Percentiles rank a stretch among this genome's conserved stretches.
Evolutionary conservation across 2,888 invertebrate species (phyloP).

Genomic region (Punctoribates punctum): DNA sequence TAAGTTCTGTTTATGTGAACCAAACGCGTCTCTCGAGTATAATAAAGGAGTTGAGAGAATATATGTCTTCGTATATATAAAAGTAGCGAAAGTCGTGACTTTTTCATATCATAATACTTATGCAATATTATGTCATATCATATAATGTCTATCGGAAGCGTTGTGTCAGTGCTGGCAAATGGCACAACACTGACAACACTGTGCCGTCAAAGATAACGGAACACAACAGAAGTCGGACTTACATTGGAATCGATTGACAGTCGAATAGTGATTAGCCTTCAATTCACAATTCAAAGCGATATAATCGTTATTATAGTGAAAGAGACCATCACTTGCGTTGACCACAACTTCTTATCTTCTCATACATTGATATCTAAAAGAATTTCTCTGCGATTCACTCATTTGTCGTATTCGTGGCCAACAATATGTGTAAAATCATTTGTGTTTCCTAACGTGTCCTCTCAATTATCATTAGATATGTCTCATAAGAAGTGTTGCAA

Average conservation of each 20-base stretch:
- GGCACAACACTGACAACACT: not conserved
- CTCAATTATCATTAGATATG: no score
- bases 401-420: no score
- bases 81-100: not conserved
- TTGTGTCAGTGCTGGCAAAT: slow-evolving; percentile 17
- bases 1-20: not conserved
- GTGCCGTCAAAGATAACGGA: slow-evolving; percentile 12
- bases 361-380: no score
- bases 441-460: no score
- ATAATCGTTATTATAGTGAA: not conserved
- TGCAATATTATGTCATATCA: slow-evolving; percentile 26
- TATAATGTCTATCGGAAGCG: slow-evolving; percentile 28
- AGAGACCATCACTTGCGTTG: slow-evolving; percentile 8
- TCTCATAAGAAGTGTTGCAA: no score
- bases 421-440: no score
- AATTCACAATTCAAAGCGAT: not conserved
- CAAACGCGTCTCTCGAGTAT: slow-evolving; percentile 14
- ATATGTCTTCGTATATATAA: no score
- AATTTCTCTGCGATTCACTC: no score
- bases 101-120: slow-evolving; percentile 14
- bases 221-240: not conserved
- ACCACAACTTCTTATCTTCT: slow-evolving; percentile 7
- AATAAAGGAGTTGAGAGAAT: not conserved
- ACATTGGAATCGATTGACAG: slow-evolving; percentile 12
- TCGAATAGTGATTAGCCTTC: slow-evolving; percentile 15